A percentile compares a stretch with the other conserved stretches of the same genome.
Conservation (phyloP, 1,140 invertebrate genomes). For the Pollicipes pollicipes region DNA sequence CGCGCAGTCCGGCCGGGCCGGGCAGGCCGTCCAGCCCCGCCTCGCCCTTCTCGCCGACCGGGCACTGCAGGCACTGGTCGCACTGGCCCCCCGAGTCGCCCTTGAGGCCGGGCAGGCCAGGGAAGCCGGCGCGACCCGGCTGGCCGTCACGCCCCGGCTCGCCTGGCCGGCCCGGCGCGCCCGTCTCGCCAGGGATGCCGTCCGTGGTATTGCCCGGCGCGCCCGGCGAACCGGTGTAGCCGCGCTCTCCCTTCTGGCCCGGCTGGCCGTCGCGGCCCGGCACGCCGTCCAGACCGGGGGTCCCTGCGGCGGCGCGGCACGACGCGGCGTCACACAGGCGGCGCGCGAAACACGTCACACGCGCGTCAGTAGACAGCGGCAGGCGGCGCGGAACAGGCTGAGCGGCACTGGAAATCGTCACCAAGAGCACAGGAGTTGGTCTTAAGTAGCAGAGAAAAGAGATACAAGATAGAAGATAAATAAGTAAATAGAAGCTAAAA, state of each 20-base stretch:
- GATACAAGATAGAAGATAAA: too few species aligned
- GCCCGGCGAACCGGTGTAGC: conserved; percentile 26
- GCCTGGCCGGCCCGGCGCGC: conserved; percentile 12
- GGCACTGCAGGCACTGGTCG: conserved; percentile 15
- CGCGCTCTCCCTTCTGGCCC: conserved; percentile 31
- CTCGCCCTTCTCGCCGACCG: conserved; percentile 42
- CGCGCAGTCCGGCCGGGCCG: conserved; percentile 28
- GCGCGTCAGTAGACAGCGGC: too few species aligned
- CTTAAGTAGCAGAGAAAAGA: too few species aligned
- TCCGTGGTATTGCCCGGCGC: conserved; percentile 28
- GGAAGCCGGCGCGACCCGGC: conserved; percentile 13
- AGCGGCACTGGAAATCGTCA: too few species aligned
- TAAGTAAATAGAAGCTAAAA: not conserved
- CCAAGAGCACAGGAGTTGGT: too few species aligned
- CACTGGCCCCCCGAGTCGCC: conserved; percentile 18
- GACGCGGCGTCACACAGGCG: too few species aligned
- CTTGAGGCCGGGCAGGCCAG: conserved; percentile 19
- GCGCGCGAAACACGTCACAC: too few species aligned
- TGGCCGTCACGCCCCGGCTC: conserved; percentile 13
- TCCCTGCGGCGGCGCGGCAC: not conserved
- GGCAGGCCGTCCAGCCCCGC: conserved; percentile 38
- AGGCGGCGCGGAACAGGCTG: too few species aligned
- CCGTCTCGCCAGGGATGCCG: conserved; percentile 17
- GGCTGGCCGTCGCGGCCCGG: conserved; percentile 40
- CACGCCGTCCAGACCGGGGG: conserved; percentile 33